Evolutionary conservation across 2,888 invertebrate species (phyloP), one percentile per base, ranked within the genome.

Genomic region (Rugalucina vietnamica): DNA sequence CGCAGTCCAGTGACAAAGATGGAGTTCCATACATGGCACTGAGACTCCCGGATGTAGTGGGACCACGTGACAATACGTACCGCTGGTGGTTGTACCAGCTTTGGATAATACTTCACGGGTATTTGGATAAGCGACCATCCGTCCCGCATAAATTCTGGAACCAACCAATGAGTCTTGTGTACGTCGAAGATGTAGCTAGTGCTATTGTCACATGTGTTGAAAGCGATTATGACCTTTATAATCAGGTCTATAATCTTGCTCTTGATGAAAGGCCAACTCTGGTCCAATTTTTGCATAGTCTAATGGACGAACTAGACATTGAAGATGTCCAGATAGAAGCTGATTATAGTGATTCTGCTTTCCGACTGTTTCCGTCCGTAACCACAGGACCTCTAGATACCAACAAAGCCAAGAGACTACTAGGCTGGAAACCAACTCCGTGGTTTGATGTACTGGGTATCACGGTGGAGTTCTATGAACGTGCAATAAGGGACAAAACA

Each of bases 41-140:
- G 4, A 92, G 95, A 43, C 91, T 95, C 27, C 95, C 95, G 0
- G 95, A 95, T 87, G 95, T 95, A 1, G 88, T 95, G 21, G 95
- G 95, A 12, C 94, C 95, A 49, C 90, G 95, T 36, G 95, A 96
- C 88, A 95, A 94, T 32, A 95, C 95, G 0, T 93, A 95, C 78
- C 90, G 95, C 10, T 95, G 94, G 93, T 95, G 95, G 95, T 92
- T 94, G 2, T 95, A 95, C 88, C 95, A 95, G 82, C 82, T 95
- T 84, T 95, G 95, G 95, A 90, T 95, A 49, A 91, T 93, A 84
- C 91, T 95, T 60, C 88, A 90, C 39, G 82, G 90, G 5, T 87
- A 91, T 76, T 89, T 94, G 12, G 90, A 93, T 37, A 85, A 89
- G 34, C 93, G 93, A 12, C 86, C 95, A 21, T 88, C 89, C 21